These are phyloP conservation scores for Isaurus tuberculatus DNA, from an alignment of 92 coral and sea anemone genomes.

Conservation along the genomic window DNA sequence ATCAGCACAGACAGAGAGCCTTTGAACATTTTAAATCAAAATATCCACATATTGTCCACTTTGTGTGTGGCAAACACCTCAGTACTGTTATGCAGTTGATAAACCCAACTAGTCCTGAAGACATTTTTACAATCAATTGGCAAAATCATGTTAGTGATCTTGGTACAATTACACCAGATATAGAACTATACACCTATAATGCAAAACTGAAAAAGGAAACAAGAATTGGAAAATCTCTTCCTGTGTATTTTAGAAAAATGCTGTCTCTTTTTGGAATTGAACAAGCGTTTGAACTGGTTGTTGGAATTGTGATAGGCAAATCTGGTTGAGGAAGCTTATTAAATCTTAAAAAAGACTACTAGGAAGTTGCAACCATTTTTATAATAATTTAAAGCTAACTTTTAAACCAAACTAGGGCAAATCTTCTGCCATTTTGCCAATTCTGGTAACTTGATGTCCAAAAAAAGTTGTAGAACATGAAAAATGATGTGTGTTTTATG, in stretches of 20 bases:
- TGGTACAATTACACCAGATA: conserved; percentile 69
- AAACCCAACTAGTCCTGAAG: conserved; percentile 61
- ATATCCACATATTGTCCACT: conserved; percentile 73
- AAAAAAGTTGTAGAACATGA: too few species aligned
- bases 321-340: not conserved
- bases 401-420: too few species aligned
- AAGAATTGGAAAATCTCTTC: conserved; percentile 60
- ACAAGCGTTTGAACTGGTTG: conserved; percentile 80
- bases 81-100: conserved; percentile 69
- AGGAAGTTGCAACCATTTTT: too few species aligned
- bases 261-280: conserved; percentile 86
- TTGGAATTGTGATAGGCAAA: conserved; percentile 31
- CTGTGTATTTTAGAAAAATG: conserved; percentile 78
- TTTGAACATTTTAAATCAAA: conserved; percentile 78
- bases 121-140: conserved; percentile 76
- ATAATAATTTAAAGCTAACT: too few species aligned
- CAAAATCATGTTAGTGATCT: conserved; percentile 53
- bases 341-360: too few species aligned
- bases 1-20: conserved; percentile 71
- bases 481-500: too few species aligned
- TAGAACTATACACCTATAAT: conserved; percentile 58
- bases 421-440: too few species aligned
- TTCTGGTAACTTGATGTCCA: too few species aligned
- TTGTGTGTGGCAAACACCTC: conserved; percentile 49
- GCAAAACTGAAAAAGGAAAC: conserved; percentile 27